phyloP scores from a whole-genome alignment of 2,797 vertebrate genomes.

The Pseudotriccus pelzelni region DNA sequence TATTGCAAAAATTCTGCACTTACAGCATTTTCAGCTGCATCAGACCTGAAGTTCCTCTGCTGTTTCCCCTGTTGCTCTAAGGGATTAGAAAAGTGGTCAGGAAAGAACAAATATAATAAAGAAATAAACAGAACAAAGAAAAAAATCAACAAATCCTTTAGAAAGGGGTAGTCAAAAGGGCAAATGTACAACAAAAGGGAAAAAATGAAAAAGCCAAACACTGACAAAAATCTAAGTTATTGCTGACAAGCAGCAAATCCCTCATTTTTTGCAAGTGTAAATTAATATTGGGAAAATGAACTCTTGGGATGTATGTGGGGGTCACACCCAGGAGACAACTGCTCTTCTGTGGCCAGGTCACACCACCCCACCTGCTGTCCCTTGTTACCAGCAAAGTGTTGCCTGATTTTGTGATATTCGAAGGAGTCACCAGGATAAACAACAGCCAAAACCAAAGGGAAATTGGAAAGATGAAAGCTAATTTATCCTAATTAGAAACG shows the following conservation, averaged over 20 bases:
- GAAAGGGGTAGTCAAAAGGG: background rate
- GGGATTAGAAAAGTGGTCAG: background rate
- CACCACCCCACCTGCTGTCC: background rate
- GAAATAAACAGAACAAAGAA: background rate
- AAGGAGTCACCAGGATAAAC: background rate
- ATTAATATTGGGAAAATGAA: background rate
- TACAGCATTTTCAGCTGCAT: background rate
- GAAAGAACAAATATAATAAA: background rate
- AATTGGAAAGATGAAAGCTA: background rate
- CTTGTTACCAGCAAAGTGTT: background rate
- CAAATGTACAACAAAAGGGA: background rate
- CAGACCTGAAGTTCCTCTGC: background rate
- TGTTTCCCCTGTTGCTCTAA: background rate
- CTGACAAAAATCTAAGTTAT: background rate
- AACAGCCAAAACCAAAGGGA: background rate
- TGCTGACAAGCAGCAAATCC: background rate
- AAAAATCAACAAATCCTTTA: background rate
- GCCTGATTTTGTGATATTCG: background rate
- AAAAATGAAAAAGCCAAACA: background rate
- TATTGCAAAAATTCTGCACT: background rate
- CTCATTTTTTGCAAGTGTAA: background rate
- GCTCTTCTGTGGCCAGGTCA: background rate
- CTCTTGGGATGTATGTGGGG: background rate
- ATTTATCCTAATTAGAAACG: background rate
- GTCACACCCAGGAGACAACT: background rate